These are phyloP conservation scores for Carollia perspicillata DNA, from an alignment of 2,113 vertebrate genomes.

Conservation along the genomic window DNA sequence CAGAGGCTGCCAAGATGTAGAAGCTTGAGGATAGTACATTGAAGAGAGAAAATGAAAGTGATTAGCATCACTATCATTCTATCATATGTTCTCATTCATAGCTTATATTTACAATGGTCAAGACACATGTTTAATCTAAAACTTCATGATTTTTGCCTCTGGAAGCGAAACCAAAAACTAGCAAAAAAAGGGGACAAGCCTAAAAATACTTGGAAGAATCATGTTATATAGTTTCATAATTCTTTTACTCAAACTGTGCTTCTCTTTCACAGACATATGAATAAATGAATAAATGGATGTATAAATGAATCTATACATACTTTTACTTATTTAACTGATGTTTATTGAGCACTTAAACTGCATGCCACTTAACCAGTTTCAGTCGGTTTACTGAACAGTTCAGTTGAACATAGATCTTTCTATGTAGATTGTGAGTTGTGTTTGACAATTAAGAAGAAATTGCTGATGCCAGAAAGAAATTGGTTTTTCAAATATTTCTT, in stretches of 20 bases:
- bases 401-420: background rate
- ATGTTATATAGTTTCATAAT: background rate
- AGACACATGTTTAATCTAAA: background rate
- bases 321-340: background rate
- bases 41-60: background rate
- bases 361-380: background rate
- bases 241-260: background rate
- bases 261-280: conserved; percentile 12
- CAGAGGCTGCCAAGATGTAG: background rate
- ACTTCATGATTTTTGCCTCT: background rate
- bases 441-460: background rate
- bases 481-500: background rate
- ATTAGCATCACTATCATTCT: background rate
- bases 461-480: background rate
- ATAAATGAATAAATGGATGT: background rate
- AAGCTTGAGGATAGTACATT: background rate
- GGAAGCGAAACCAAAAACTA: background rate
- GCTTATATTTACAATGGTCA: background rate
- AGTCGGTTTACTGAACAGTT: background rate
- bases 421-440: background rate
- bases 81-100: background rate
- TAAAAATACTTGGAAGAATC: background rate
- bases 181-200: background rate
- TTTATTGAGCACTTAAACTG: conserved; percentile 40
- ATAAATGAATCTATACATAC: background rate